Evolutionary conservation across 2,797 vertebrate species (phyloP), one percentile per base, ranked within the genome.

Genomic region (Botia almorhae): DNA sequence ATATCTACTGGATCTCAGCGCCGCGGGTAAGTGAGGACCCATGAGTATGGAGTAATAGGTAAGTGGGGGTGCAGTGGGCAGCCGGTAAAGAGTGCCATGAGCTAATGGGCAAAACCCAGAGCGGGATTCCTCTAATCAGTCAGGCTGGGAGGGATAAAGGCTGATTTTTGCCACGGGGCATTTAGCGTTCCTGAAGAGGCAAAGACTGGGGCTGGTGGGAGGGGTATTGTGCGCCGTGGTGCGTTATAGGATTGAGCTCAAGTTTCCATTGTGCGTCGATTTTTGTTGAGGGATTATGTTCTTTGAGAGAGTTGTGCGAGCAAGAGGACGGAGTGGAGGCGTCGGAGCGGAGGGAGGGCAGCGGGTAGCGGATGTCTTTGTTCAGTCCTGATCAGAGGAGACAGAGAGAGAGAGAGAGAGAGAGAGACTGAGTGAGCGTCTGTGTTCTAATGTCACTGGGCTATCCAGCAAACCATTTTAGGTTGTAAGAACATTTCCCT

Each of bases 281-380:
- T 95, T 94, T 93, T 84, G 93, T 93, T 90, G 91, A 91, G 89
- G 94, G 94, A 94, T 95, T 95, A 94, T 93, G 92, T 92, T 93
- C 92, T 94, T 93, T 93, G 91, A 94, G 90, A 92, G 92, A 94
- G 92, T 93, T 92, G 91, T 91, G 92, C 90, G 90, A 89, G 90
- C 91, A 90, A 87, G 90, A 90, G 88, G 85, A 81, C 87, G 85
- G 90, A 91, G 91, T 92, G 91, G 90, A 92, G 92, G 90, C 88
- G 91, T 89, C 82, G 86, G 84, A 83, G 76, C 75, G 43, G 71
- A 81, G 80, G 85, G 65, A 84, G 76, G 2, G 74, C 76, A 79
- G 88, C 77, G 81, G 86, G 86, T 89, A 88, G 86, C 88, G 85
- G 83, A 91, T 83, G 91, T 91, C 92, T 94, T 94, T 93, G 92